phyloP scores from a whole-genome alignment of 2,113 vertebrate genomes.

The Clarias macrocephalus region DNA sequence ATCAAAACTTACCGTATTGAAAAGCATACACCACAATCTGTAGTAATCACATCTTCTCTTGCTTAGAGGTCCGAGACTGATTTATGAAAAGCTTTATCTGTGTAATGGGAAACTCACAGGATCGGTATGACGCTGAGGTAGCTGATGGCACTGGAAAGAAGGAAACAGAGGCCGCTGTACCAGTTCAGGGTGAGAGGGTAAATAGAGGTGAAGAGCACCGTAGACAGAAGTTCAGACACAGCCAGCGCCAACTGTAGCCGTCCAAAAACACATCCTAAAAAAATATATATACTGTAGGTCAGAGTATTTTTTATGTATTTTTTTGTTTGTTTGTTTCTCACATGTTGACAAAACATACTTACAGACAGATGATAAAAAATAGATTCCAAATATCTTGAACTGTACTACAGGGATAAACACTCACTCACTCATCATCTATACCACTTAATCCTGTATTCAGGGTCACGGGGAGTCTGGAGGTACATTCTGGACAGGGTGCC shows the following conservation, averaged over 20 bases:
- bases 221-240: slow-evolving; percentile 56
- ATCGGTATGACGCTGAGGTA: slow-evolving; percentile 56
- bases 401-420: too few relatives aligned
- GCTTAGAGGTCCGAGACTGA: not conserved
- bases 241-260: slow-evolving; percentile 55
- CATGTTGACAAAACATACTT: slow-evolving; percentile 12
- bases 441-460: too few relatives aligned
- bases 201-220: slow-evolving; percentile 51
- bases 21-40: not conserved
- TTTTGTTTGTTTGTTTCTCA: not conserved
- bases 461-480: too few relatives aligned
- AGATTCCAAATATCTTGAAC: not conserved
- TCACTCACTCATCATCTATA: too few relatives aligned
- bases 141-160: slow-evolving; percentile 57
- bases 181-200: slow-evolving; percentile 57
- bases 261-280: slow-evolving; percentile 55
- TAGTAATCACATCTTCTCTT: not conserved
- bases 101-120: slow-evolving; percentile 33
- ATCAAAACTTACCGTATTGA: not conserved
- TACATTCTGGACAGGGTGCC: too few relatives aligned
- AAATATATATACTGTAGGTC: slow-evolving; percentile 1
- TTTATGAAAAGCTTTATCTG: not conserved
- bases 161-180: slow-evolving; percentile 54
- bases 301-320: not conserved
- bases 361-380: not conserved